A percentile compares a stretch with the other conserved stretches of the same genome.
Evolutionary conservation across 1,140 invertebrate species (phyloP).

Genomic region (Acromyrmex echinatior): DNA sequence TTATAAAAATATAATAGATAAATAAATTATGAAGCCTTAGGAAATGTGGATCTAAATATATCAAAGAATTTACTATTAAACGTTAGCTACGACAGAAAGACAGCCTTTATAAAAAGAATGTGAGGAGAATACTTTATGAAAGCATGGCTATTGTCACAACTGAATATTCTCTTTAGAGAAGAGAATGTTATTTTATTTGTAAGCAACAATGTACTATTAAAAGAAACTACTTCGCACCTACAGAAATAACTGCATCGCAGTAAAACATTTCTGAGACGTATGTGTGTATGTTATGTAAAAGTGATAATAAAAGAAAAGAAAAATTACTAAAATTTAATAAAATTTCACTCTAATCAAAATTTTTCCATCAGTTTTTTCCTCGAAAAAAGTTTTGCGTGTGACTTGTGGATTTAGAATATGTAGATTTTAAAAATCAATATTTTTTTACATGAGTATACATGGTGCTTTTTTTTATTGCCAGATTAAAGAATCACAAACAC

Average conservation of each 20-base stretch:
- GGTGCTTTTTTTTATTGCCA: too few species aligned
- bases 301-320: neutral
- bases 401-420: too few species aligned
- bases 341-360: too few species aligned
- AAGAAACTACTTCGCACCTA: neutral
- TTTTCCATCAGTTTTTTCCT: too few species aligned
- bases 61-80: conserved; percentile 9
- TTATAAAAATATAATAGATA: too few species aligned
- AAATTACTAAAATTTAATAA: neutral
- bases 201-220: conserved; percentile 20
- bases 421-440: too few species aligned
- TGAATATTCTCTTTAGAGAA: conserved; percentile 27
- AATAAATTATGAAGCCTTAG: neutral
- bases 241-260: neutral
- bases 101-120: conserved; percentile 20
- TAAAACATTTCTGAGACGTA: conserved; percentile 12
- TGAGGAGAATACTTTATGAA: conserved; percentile 4
- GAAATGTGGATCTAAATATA: conserved; percentile 1
- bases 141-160: neutral
- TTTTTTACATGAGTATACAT: too few species aligned
- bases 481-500: too few species aligned
- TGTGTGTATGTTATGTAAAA: neutral
- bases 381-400: too few species aligned
- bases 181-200: conserved; percentile 19
- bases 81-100: neutral